A percentile compares a stretch with the other conserved stretches of the same genome.
Conservation (phyloP, 92 coral and sea anemone genomes). For the Epizoanthus stellaris region DNA sequence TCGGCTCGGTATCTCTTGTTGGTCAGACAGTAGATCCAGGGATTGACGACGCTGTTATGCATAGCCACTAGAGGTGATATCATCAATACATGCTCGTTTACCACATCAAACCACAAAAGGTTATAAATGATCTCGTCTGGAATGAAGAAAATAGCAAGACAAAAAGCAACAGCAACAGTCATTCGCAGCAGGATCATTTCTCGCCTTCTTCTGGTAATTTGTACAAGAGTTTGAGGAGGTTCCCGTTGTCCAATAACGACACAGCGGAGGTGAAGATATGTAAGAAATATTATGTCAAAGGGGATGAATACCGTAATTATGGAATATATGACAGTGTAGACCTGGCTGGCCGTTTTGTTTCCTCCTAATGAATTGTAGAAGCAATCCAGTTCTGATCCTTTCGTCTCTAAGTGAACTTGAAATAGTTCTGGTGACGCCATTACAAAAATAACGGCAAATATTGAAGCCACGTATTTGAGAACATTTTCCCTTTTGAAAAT, state of each 20-base stretch:
- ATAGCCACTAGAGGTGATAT: not conserved
- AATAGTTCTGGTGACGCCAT: conserved; percentile 3
- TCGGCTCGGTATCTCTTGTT: conserved; percentile 21
- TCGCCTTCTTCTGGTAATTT: not conserved
- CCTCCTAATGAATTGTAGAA: conserved; percentile 17
- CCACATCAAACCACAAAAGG: conserved; percentile 22
- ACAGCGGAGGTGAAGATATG: conserved; percentile 17
- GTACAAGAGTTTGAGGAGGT: conserved; percentile 11
- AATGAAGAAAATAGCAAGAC: conserved; percentile 16
- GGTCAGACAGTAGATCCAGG: not conserved
- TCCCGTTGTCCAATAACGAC: not conserved
- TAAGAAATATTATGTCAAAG: not conserved
- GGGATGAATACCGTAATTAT: conserved; percentile 22
- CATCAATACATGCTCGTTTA: not conserved
- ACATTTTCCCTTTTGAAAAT: conserved; percentile 7
- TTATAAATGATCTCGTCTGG: conserved; percentile 13
- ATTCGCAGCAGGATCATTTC: conserved; percentile 18
- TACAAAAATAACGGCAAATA: conserved; percentile 2
- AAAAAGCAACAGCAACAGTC: conserved; percentile 3
- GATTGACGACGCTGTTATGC: conserved; percentile 12
- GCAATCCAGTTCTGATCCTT: not conserved
- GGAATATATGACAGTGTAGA: conserved; percentile 7
- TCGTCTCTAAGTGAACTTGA: conserved; percentile 9
- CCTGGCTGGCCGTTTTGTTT: not conserved
- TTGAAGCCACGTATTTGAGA: not conserved